Evolutionary conservation across 2,888 invertebrate genomes (phyloP).

Genomic region (Xiphydria camelus): DNA sequence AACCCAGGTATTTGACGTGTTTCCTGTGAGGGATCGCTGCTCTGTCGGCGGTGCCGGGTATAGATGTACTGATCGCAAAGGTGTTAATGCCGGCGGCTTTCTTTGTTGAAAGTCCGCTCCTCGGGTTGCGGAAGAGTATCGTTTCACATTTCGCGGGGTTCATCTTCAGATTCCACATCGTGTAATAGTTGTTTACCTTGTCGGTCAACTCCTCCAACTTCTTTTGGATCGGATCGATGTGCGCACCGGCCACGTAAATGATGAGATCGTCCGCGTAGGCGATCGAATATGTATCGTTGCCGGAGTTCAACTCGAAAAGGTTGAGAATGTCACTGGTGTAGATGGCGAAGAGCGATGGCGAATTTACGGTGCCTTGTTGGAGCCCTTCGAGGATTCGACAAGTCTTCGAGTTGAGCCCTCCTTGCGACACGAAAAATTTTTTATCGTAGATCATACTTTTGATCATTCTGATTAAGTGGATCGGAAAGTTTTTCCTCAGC

Average conservation of each 20-base stretch:
- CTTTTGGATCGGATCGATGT: constrained; percentile 1
- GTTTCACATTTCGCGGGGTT: constrained; percentile 9
- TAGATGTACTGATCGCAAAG: no score
- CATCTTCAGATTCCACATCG: constrained; percentile 15
- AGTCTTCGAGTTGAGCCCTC: not conserved
- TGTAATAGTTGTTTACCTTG: not conserved
- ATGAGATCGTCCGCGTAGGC: constrained; percentile 24
- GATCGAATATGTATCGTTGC: constrained; percentile 10
- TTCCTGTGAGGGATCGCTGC: not conserved
- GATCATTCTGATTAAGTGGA: no score
- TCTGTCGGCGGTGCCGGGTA: not conserved
- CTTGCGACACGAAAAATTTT: not conserved
- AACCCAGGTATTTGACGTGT: constrained; percentile 13
- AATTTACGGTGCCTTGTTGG: not conserved
- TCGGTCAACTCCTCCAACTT: constrained; percentile 4
- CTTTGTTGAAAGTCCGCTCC: not conserved
- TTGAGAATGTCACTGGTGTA: constrained; percentile 13
- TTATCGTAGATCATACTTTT: not conserved
- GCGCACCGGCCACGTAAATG: constrained; percentile 8
- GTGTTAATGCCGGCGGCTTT: constrained; percentile 4
- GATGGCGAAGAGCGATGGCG: constrained; percentile 14
- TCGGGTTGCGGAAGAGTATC: constrained; percentile 11
- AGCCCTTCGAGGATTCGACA: not conserved
- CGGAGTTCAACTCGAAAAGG: constrained; percentile 6
- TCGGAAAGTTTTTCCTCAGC: no score